phyloP scores from a whole-genome alignment of 53 echinoderm and acorn worm species.

The Stichopus horrens region DNA sequence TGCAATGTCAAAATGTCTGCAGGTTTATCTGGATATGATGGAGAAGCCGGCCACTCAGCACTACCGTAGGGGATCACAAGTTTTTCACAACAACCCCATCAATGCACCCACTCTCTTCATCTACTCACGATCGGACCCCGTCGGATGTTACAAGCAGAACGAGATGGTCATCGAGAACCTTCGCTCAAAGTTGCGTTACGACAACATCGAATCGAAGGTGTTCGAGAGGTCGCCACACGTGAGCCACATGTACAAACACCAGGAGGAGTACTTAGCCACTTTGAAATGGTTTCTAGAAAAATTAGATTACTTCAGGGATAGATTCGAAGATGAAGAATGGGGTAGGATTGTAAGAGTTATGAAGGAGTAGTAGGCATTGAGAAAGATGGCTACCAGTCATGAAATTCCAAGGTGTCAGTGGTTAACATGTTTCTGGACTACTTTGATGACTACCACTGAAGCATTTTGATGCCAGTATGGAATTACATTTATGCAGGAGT shows the following conservation, averaged over 20 bases:
- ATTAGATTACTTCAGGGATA: constrained; percentile 67
- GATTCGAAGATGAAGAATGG: constrained; percentile 33
- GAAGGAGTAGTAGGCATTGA: neutral
- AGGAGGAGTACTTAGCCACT: constrained; percentile 71
- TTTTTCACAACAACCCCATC: constrained; percentile 77
- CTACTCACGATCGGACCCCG: constrained; percentile 83
- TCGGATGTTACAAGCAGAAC: constrained; percentile 62
- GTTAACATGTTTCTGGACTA: too few species aligned
- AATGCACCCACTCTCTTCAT: constrained; percentile 79
- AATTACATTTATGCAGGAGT: too few species aligned
- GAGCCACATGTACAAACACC: constrained; percentile 86
- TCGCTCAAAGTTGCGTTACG: constrained; percentile 67
- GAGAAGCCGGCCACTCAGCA: constrained; percentile 61
- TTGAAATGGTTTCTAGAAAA: constrained; percentile 61
- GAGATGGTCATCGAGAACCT: constrained; percentile 59
- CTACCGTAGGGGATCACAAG: constrained; percentile 60
- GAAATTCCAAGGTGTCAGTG: too few species aligned
- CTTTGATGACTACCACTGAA: too few species aligned
- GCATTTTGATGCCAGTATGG: too few species aligned
- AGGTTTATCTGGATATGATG: constrained; percentile 60
- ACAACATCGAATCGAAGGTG: constrained; percentile 69
- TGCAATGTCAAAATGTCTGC: constrained; percentile 54
- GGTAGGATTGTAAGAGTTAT: constrained; percentile 20
- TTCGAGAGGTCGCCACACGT: constrained; percentile 85
- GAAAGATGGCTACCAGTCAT: too few species aligned